These are phyloP conservation scores for Drosophila pandora DNA, from an alignment of 1,140 invertebrate genomes.

Conservation along the genomic window DNA sequence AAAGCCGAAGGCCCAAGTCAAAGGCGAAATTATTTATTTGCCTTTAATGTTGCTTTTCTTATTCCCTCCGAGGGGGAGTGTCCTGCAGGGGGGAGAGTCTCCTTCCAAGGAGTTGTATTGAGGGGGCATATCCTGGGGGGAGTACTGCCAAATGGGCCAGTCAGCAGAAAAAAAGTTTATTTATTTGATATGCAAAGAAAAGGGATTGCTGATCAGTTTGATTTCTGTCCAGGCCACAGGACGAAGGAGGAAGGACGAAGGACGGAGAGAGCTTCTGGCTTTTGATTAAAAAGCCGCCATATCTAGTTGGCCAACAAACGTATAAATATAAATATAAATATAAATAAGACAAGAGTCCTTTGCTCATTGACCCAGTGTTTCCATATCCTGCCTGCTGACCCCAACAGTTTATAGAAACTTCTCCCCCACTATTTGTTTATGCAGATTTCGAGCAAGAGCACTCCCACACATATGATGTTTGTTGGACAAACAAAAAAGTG, in stretches of 20 bases:
- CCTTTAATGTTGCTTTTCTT: slow-evolving; percentile 15
- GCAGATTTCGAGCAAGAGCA: slow-evolving; percentile 52
- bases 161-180: slow-evolving; percentile 65
- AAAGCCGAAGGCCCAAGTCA: slow-evolving; percentile 14
- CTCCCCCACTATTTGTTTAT: slow-evolving; percentile 70
- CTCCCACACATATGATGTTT: slow-evolving; percentile 48
- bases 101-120: not conserved
- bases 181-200: slow-evolving; percentile 44
- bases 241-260: not conserved
- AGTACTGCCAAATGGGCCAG: slow-evolving; percentile 35
- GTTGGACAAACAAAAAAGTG: slow-evolving; percentile 45
- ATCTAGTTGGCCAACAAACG: not conserved
- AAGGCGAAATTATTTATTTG: slow-evolving; percentile 73
- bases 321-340: not conserved
- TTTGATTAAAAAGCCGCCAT: slow-evolving; percentile 41
- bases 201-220: slow-evolving; percentile 2
- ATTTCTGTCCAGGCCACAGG: not conserved
- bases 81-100: no score
- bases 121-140: slow-evolving; percentile 1
- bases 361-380: not conserved
- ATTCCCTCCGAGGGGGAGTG: not conserved
- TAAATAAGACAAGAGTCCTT: not conserved
- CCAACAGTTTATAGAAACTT: not conserved
- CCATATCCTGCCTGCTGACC: not conserved
- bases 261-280: slow-evolving; percentile 2